Conservation (phyloP, 2,113 vertebrate genomes). For the Oreocharis arfaki region DNA sequence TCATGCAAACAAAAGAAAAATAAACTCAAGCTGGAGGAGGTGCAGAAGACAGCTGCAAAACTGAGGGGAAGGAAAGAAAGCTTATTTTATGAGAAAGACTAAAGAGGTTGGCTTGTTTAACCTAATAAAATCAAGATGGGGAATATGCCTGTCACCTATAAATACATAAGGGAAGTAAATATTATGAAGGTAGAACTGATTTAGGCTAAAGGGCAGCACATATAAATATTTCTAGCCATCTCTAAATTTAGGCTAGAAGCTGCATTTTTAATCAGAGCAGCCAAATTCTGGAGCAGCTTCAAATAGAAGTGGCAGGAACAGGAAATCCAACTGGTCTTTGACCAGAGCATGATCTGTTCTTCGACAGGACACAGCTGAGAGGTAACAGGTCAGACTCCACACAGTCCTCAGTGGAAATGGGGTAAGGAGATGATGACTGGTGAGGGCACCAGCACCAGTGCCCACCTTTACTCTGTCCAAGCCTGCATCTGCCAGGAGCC, state of each 20-base stretch:
- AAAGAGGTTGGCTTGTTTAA: constrained; percentile 33
- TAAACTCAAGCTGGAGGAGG: background rate
- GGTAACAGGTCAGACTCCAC: background rate
- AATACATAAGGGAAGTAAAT: constrained; percentile 57
- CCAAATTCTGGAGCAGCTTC: background rate
- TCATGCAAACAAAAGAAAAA: constrained; percentile 25
- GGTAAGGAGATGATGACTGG: background rate
- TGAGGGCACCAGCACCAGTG: background rate
- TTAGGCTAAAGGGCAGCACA: constrained; percentile 53
- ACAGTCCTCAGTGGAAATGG: fast-evolving
- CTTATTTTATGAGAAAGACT: constrained; percentile 35
- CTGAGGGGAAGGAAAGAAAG: background rate
- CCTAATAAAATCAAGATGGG: constrained; percentile 31
- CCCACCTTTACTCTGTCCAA: background rate
- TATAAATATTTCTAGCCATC: constrained; percentile 37
- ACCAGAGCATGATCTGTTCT: background rate
- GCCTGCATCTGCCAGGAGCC: background rate
- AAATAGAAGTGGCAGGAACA: background rate
- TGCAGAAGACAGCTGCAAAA: constrained; percentile 8
- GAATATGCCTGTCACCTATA: constrained; percentile 41
- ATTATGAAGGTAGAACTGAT: constrained; percentile 44
- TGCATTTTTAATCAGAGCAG: constrained; percentile 24
- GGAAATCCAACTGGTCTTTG: constrained; percentile 15
- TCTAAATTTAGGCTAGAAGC: constrained; percentile 45
- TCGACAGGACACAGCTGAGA: background rate